phyloP scores from a whole-genome alignment of 2,113 vertebrate genomes.

The Clinocottus analis region DNA sequence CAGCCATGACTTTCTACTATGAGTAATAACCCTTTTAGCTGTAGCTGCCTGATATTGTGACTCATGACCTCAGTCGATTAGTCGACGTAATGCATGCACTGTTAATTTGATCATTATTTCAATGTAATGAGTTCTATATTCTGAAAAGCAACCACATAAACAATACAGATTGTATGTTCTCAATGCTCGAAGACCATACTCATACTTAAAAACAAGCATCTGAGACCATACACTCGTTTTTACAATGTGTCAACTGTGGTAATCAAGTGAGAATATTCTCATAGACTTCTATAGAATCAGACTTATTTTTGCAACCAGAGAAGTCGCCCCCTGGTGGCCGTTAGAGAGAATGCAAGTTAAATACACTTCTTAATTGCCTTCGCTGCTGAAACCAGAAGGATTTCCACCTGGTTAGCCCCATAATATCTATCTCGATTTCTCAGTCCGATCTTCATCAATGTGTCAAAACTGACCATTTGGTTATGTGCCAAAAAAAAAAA shows the following conservation, averaged over 20 bases:
- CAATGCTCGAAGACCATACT: background rate
- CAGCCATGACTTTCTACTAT: background rate
- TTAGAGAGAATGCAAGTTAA: too few species aligned
- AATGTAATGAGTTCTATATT: background rate
- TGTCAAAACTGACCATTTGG: background rate
- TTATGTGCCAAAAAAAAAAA: background rate
- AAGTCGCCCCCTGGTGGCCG: too few species aligned
- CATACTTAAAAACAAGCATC: too few species aligned
- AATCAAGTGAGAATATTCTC: too few species aligned
- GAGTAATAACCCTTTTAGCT: slow-evolving; percentile 32
- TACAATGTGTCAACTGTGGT: too few species aligned
- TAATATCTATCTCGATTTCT: too few species aligned
- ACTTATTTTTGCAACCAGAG: too few species aligned
- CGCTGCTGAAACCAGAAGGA: too few species aligned
- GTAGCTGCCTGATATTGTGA: background rate
- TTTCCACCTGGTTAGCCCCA: too few species aligned
- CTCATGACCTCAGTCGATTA: slow-evolving; percentile 5
- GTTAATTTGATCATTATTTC: background rate
- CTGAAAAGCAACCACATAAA: background rate
- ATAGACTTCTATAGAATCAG: too few species aligned
- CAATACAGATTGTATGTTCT: background rate
- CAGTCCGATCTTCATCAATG: background rate
- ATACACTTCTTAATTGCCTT: too few species aligned
- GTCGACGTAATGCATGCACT: background rate
- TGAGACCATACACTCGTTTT: too few species aligned